Conservation (phyloP, 2,113 vertebrate species). For the Taxidea taxus region DNA sequence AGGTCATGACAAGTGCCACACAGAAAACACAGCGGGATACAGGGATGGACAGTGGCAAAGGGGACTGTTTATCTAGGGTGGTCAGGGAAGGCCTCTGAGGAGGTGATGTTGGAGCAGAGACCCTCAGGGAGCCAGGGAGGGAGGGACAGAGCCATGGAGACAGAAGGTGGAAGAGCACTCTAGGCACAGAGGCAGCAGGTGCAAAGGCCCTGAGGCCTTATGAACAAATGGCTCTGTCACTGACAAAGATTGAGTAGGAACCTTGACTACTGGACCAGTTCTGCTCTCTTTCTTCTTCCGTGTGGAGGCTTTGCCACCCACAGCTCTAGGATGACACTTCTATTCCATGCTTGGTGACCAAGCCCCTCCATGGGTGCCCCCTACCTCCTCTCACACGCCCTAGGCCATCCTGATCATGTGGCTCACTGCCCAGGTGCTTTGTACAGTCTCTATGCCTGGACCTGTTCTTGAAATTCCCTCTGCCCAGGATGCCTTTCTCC, state of each 20-base stretch:
- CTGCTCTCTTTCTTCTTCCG: neutral
- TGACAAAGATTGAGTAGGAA: neutral
- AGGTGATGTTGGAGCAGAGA: neutral
- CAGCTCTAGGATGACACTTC: neutral
- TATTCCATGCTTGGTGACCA: neutral
- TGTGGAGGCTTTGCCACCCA: neutral
- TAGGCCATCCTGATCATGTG: fast-evolving
- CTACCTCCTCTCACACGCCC: neutral
- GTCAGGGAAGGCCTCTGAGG: neutral
- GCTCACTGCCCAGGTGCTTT: neutral
- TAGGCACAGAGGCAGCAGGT: too few relatives aligned
- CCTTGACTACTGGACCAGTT: neutral
- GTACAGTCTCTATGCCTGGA: too few relatives aligned
- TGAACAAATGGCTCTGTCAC: neutral
- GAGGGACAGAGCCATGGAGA: neutral
- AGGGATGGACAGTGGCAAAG: neutral
- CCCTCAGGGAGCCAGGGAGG: too few relatives aligned
- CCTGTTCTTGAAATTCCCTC: neutral
- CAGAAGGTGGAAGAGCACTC: neutral
- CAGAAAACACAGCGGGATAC: neutral
- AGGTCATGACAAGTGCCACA: neutral
- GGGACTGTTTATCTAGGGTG: neutral
- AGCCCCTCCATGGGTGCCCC: neutral
- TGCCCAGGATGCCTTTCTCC: neutral
- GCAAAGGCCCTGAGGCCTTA: neutral